Evolutionary conservation across 2,888 invertebrate genomes (phyloP).

Genomic region (Microplitis manilae): DNA sequence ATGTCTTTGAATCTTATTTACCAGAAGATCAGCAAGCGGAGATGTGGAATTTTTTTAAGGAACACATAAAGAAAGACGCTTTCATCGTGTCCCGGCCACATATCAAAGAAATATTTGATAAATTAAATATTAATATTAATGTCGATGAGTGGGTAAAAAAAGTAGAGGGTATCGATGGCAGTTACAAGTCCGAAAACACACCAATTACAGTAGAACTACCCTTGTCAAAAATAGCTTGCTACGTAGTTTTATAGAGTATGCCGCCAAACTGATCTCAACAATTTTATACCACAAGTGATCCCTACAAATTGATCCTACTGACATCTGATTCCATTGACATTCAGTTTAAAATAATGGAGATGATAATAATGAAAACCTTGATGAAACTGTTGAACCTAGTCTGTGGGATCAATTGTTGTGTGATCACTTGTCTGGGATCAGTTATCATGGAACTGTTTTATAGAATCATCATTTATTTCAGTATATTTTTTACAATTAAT

Average conservation of each 20-base stretch:
- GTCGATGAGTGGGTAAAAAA: conserved; percentile 73
- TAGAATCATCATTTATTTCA: neutral
- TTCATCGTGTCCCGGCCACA: conserved; percentile 77
- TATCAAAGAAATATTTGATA: conserved; percentile 74
- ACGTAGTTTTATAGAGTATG: conserved; percentile 40
- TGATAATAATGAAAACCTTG: no score
- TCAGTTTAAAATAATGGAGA: no score
- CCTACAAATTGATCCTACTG: no score
- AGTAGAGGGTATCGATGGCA: conserved; percentile 57
- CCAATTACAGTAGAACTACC: no score
- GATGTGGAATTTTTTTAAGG: conserved; percentile 77
- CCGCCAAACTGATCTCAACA: no score
- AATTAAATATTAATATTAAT: conserved; percentile 73
- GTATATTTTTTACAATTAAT: neutral
- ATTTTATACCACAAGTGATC: no score
- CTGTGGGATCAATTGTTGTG: no score
- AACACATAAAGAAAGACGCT: conserved; percentile 74
- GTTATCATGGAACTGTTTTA: no score
- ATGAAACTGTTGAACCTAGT: no score
- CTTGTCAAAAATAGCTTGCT: conserved; percentile 20
- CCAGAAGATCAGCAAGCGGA: conserved; percentile 75
- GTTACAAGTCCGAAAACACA: no score
- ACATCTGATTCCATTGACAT: no score
- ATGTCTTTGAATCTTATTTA: conserved; percentile 81
- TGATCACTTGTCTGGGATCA: no score